Conservation (phyloP, 92 coral and sea anemone genomes). For the Isaurus tuberculatus region DNA sequence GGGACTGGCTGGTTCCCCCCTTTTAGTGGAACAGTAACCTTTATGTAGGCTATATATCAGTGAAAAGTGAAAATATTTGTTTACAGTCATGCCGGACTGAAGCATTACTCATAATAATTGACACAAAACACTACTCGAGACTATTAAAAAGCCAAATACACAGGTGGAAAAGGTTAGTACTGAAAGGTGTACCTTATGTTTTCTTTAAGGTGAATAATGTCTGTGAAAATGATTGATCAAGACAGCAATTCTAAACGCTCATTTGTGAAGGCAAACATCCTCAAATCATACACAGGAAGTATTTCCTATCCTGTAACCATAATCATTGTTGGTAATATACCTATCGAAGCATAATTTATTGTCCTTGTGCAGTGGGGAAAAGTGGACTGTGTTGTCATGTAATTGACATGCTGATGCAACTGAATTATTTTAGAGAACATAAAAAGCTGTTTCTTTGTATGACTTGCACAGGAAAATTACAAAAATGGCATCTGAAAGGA, state of each 20-base stretch:
- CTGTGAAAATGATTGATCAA: slow-evolving; percentile 12
- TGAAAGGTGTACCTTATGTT: background rate
- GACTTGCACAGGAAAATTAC: slow-evolving; percentile 71
- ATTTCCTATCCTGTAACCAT: slow-evolving; percentile 31
- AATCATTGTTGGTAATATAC: background rate
- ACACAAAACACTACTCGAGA: no score
- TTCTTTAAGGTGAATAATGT: slow-evolving; percentile 17
- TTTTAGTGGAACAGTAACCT: no score
- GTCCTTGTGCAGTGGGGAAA: slow-evolving; percentile 67
- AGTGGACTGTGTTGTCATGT: slow-evolving; percentile 73
- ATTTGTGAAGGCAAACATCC: slow-evolving; percentile 6
- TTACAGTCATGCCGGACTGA: no score
- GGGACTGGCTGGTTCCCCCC: no score
- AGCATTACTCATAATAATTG: no score
- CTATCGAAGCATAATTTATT: slow-evolving; percentile 46
- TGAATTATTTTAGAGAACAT: slow-evolving; percentile 52
- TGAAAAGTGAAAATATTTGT: no score
- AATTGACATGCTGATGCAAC: slow-evolving; percentile 49
- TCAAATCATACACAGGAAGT: slow-evolving; percentile 29
- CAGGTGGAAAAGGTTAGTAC: background rate
- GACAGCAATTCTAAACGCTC: background rate
- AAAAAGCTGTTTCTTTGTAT: slow-evolving; percentile 54
- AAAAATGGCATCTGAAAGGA: slow-evolving; percentile 62
- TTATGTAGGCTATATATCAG: no score
- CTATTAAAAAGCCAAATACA: slow-evolving; percentile 5